Base-by-base conservation (phyloP, 2,888 invertebrate genomes). In the Tachina lurida region DNA sequence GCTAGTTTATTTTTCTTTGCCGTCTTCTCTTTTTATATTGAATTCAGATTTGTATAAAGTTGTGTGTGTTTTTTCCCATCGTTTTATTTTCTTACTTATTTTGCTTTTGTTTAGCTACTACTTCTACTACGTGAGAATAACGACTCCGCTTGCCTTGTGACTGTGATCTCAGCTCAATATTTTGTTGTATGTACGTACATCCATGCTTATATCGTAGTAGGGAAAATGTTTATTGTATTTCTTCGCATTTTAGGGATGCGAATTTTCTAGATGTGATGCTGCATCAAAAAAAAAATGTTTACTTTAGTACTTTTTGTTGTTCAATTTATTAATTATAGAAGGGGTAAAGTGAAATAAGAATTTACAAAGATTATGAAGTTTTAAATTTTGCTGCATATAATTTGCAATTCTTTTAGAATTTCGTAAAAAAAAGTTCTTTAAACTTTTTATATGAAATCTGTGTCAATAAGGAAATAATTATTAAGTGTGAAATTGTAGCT, bases 1-100 rank as follows among this genome's bases (percentile, higher is more conserved):
- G 88, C 41, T 83, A 70, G 88, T 90, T 89, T 88, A 87, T 89
- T 87, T 89, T 74, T 31, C 31, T 58, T 58, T 49, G 49, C 2
- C 71, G 58, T 65, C 60, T 90, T 89, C 39, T 79, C 63, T 22
- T 73, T 62, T 65, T 82, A 17, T 17, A 63, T 22, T 67, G 15
- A 63, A 68, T 78, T 43, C 19, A 54, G 60, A 75, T 75, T 31
- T 73, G 65, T 22, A 12, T 58, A 78, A 73, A 12, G n/a, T 22
- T 71, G 76, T 86, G 62, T 83, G 78, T 52, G 79, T 79, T 83
- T 86, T 86, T 86, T 86, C 86, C 86, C 86, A 86, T 86, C 86
- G 83, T 73, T 80, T 79, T 83, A 79, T 83, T 76, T 76, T 79
- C 73, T 83, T 75, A 58, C 70, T 74, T 78, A 49, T 76, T 74